phyloP scores from a whole-genome alignment of 1,140 invertebrate species.

The Aphelenchoides besseyi region DNA sequence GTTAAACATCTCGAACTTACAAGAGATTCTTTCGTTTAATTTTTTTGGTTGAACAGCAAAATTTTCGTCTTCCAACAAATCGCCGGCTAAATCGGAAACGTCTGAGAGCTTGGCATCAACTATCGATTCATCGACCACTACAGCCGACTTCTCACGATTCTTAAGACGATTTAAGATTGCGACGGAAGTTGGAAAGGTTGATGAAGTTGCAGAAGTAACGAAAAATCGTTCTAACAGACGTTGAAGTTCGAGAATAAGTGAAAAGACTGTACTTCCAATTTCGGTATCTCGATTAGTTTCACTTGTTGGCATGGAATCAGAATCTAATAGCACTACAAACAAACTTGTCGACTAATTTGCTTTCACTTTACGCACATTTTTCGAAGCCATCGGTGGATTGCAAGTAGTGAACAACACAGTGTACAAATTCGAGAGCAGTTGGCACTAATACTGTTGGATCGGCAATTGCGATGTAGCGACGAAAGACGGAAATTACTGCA shows the following conservation, averaged over 20 bases:
- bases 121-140: background rate
- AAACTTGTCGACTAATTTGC: background rate
- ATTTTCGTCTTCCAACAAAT: background rate
- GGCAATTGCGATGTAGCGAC: conserved; percentile 25
- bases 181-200: background rate
- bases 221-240: background rate
- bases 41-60: background rate
- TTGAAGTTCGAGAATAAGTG: background rate
- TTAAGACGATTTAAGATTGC: conserved; percentile 4
- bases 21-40: background rate
- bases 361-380: background rate
- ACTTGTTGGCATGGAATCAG: background rate
- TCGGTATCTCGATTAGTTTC: conserved; percentile 5
- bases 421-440: conserved; percentile 28
- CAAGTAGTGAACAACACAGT: conserved; percentile 34
- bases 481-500: conserved; percentile 32
- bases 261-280: conserved; percentile 8
- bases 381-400: conserved; percentile 27
- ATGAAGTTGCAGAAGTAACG: background rate
- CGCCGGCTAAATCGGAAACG: background rate
- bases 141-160: conserved; percentile 1
- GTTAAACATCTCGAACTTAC: conserved; percentile 23
- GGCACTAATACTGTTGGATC: conserved; percentile 14
- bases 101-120: conserved; percentile 11
- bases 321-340: background rate